Conservation (phyloP, 1,140 invertebrate species). For the Lamellibrachia luymesi region DNA sequence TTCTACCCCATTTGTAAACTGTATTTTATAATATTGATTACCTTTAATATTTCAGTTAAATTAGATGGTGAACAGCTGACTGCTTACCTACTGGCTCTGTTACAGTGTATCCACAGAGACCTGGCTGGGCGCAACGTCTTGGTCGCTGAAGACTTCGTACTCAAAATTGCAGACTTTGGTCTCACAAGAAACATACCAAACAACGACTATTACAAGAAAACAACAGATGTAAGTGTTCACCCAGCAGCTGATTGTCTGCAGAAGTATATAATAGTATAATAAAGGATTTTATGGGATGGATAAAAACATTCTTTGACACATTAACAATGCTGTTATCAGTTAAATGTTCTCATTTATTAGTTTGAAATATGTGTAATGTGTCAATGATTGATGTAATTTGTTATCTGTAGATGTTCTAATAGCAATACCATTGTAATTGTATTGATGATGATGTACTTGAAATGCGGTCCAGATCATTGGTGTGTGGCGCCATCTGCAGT, state of each 20-base stretch:
- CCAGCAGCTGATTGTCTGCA: background rate
- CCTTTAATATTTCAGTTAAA: background rate
- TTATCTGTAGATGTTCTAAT: background rate
- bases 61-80: background rate
- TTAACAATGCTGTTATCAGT: background rate
- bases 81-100: slow-evolving; percentile 1
- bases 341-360: background rate
- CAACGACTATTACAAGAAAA: slow-evolving; percentile 40
- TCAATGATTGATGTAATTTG: background rate
- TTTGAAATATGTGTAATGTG: background rate
- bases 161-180: slow-evolving; percentile 86
- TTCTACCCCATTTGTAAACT: no score
- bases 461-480: background rate
- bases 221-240: slow-evolving; percentile 60
- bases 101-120: slow-evolving; percentile 83
- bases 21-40: no score
- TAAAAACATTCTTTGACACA: background rate
- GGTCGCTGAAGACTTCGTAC: slow-evolving; percentile 70
- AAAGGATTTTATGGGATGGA: background rate
- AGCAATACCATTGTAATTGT: background rate
- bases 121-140: slow-evolving; percentile 81
- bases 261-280: background rate
- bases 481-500: background rate
- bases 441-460: background rate
- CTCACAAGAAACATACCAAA: slow-evolving; percentile 71